Conservation (phyloP, 2,113 vertebrate species). For the Ahaetulla prasina region DNA sequence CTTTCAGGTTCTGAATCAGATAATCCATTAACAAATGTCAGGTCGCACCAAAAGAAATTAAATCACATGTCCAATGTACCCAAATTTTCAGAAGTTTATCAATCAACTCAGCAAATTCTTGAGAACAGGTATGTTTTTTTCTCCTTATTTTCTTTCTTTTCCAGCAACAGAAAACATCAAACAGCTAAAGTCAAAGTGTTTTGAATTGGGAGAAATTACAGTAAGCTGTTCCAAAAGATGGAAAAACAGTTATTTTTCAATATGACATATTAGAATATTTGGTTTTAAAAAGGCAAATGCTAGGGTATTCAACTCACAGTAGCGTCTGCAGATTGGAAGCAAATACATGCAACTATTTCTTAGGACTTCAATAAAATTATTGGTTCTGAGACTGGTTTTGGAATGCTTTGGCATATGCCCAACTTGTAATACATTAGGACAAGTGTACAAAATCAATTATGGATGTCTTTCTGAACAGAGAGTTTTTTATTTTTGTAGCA, state of each 20-base stretch:
- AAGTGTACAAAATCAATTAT: too few species aligned
- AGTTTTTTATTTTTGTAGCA: background rate
- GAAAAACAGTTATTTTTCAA: background rate
- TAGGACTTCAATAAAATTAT: background rate
- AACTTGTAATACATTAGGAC: background rate
- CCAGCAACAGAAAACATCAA: background rate
- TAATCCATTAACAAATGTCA: slow-evolving; percentile 31
- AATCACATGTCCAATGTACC: slow-evolving; percentile 40
- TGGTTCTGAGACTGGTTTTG: background rate
- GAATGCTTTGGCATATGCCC: background rate
- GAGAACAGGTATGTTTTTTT: slow-evolving; percentile 73
- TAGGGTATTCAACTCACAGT: background rate
- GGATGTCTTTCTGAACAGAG: background rate
- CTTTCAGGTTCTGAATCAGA: slow-evolving; percentile 68
- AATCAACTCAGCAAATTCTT: slow-evolving; percentile 65
- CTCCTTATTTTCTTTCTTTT: background rate
- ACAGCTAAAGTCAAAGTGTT: background rate
- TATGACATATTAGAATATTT: background rate
- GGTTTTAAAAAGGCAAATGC: background rate
- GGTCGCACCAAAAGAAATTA: slow-evolving; percentile 55
- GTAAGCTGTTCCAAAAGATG: background rate
- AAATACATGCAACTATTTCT: background rate
- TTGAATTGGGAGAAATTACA: background rate
- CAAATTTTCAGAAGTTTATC: slow-evolving; percentile 74
- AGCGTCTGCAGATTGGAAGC: background rate